Percentiles rank a stretch among this genome's conserved stretches.
phyloP scores from a whole-genome alignment of 2,888 invertebrate genomes.

The Drosophila mercatorum region DNA sequence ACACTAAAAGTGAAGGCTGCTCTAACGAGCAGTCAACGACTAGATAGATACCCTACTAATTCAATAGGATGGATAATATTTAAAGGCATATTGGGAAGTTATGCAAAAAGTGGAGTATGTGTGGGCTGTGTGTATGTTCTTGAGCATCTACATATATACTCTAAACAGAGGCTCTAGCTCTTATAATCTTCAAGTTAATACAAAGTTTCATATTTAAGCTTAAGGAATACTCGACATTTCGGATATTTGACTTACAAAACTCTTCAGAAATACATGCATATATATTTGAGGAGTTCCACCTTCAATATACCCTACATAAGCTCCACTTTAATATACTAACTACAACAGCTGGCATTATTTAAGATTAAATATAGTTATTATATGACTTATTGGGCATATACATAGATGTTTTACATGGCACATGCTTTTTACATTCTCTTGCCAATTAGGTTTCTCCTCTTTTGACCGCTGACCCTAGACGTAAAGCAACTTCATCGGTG shows the following conservation, averaged over 20 bases:
- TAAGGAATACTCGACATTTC: not conserved
- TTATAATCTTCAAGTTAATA: not conserved
- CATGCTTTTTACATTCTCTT: constrained; percentile 11
- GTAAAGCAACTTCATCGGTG: constrained; percentile 65
- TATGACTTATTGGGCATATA: not conserved
- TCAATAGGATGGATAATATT: too few species aligned
- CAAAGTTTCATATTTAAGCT: not conserved
- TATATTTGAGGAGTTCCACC: not conserved
- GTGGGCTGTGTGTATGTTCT: not conserved
- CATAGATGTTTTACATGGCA: too few species aligned
- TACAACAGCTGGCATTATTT: not conserved
- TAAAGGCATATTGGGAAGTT: not conserved
- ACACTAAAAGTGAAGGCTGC: constrained; percentile 1
- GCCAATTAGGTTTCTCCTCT: constrained; percentile 43
- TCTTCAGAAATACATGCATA: not conserved
- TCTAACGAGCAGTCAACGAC: not conserved
- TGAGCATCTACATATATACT: not conserved
- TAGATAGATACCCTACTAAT: not conserved
- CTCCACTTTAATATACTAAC: not conserved
- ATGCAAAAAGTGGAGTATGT: too few species aligned
- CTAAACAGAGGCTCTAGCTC: not conserved
- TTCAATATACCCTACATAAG: not conserved
- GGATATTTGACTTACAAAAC: not conserved
- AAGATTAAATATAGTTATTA: constrained; percentile 2
- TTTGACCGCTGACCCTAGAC: constrained; percentile 56